Conservation (phyloP, 2,797 vertebrate species). For the Parauchenoglanis ngamensis region DNA sequence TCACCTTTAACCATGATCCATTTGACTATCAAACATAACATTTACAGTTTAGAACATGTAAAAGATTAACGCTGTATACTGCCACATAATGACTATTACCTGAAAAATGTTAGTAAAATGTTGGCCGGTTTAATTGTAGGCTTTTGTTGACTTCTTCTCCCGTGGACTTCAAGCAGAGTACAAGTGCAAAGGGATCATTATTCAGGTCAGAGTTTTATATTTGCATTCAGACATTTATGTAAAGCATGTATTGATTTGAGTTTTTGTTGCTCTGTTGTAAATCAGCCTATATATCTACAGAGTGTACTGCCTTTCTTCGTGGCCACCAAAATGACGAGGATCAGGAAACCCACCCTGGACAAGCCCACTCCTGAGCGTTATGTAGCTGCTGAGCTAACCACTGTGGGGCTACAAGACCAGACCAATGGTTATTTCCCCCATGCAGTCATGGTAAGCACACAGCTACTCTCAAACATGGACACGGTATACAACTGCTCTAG, state of each 20-base stretch:
- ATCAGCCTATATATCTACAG: conserved; percentile 65
- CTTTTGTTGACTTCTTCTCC: conserved; percentile 94
- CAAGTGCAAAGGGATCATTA: conserved; percentile 86
- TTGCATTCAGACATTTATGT: not conserved
- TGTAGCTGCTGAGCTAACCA: conserved; percentile 84
- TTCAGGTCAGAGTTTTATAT: conserved; percentile 81
- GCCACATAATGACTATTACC: not conserved
- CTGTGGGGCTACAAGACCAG: conserved; percentile 82
- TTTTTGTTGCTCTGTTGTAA: not conserved
- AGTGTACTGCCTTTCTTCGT: conserved; percentile 89
- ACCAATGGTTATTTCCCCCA: conserved; percentile 90
- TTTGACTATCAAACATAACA: not conserved
- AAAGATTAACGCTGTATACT: not conserved
- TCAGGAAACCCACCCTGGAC: conserved; percentile 83
- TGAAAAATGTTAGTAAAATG: not conserved
- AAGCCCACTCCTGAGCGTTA: conserved; percentile 85
- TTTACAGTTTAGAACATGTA: not conserved
- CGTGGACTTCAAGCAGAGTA: conserved; percentile 89
- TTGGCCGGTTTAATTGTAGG: conserved; percentile 67
- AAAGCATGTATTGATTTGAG: not conserved
- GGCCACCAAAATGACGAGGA: conserved; percentile 88
- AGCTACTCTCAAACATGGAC: not conserved
- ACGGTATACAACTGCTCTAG: not conserved
- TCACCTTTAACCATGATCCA: not conserved
- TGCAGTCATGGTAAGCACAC: conserved; percentile 80